These are phyloP conservation scores for Branchellion lobata DNA, from an alignment of 2,888 invertebrate genomes.

Conservation along the genomic window DNA sequence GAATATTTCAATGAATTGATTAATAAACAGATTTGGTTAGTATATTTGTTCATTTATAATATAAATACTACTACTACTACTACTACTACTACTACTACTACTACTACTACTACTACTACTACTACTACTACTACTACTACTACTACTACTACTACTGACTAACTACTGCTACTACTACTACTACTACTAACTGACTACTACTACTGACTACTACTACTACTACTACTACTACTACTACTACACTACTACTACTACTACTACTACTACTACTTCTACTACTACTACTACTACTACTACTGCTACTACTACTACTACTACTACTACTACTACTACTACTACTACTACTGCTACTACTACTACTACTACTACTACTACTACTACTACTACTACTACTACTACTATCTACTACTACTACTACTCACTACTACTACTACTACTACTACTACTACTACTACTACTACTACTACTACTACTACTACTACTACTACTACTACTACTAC, in stretches of 20 bases:
- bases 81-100: neutral
- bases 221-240: slow-evolving; percentile 48
- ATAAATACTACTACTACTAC: too few relatives aligned
- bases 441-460: slow-evolving; percentile 10
- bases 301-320: slow-evolving; percentile 47
- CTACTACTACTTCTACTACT: slow-evolving; percentile 39
- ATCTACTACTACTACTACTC: slow-evolving; percentile 15
- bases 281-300: slow-evolving; percentile 34
- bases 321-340: slow-evolving; percentile 49
- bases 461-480: slow-evolving; percentile 13
- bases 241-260: slow-evolving; percentile 47
- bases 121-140: slow-evolving; percentile 44
- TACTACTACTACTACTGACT: slow-evolving; percentile 4
- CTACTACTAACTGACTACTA: slow-evolving; percentile 49
- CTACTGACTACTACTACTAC: slow-evolving; percentile 49
- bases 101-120: slow-evolving; percentile 47
- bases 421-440: slow-evolving; percentile 31
- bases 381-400: slow-evolving; percentile 38
- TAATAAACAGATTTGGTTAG: too few relatives aligned
- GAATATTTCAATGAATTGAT: too few relatives aligned
- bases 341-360: slow-evolving; percentile 47
- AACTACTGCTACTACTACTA: slow-evolving; percentile 49
- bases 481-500: slow-evolving; percentile 7
- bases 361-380: slow-evolving; percentile 43
- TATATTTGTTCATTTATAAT: too few relatives aligned